Percentiles rank a stretch among this genome's conserved stretches.
Evolutionary conservation across 1,140 invertebrate genomes (phyloP).

Genomic region (Galleria mellonella): DNA sequence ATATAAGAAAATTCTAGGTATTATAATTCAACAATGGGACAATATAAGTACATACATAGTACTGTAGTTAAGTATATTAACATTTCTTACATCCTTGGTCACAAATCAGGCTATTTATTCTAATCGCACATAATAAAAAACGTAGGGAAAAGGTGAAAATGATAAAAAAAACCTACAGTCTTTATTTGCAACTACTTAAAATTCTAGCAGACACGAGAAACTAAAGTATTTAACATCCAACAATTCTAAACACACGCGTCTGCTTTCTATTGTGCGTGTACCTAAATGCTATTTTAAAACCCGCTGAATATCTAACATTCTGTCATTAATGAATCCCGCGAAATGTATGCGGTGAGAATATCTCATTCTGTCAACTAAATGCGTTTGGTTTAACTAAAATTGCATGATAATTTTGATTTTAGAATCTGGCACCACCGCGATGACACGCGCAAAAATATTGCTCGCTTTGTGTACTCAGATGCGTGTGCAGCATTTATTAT

Average conservation of each 20-base stretch:
- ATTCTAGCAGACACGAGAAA: constrained; percentile 17
- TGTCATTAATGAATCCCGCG: constrained; percentile 21
- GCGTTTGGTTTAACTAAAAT: constrained; percentile 51
- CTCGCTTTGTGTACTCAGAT: neutral
- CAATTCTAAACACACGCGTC: constrained; percentile 1
- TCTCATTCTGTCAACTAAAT: constrained; percentile 52
- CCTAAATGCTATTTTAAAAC: constrained; percentile 5
- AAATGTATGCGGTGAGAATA: constrained; percentile 36
- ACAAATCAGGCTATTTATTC: no score
- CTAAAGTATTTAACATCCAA: neutral
- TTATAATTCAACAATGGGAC: no score
- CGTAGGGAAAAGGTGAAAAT: no score
- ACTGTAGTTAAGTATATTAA: no score
- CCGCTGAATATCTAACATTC: constrained; percentile 26
- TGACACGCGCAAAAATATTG: constrained; percentile 47
- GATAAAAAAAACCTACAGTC: neutral
- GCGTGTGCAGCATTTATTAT: neutral
- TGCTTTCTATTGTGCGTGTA: neutral
- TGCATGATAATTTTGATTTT: constrained; percentile 62
- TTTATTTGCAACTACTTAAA: constrained; percentile 36
- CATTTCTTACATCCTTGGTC: no score
- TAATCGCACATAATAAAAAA: no score
- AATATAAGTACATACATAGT: no score
- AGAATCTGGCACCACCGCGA: constrained; percentile 30
- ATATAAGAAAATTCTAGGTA: no score